Base-by-base conservation (phyloP, 35 echinoderm and acorn worm genomes). In the Nesometra sesokonis region DNA sequence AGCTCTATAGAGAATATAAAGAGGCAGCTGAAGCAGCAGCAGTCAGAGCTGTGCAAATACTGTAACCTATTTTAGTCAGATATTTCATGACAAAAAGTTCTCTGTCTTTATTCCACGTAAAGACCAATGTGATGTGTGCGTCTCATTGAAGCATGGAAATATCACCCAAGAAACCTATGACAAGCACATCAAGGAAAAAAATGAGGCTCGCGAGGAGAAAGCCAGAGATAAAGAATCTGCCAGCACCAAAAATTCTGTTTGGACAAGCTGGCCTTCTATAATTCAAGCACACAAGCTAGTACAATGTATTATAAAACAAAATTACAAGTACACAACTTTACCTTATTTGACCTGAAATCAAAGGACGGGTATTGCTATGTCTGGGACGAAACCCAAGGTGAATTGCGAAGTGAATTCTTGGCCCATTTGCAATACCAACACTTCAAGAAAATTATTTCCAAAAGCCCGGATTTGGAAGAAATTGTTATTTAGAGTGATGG, bases 231-330 rank as follows among this genome's bases (percentile, higher is more conserved):
- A 77, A 27, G 52, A 8, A 67, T n/a, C n/a, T n/a, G n/a, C n/a
- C n/a, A n/a, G n/a, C n/a, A n/a, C n/a, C n/a, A n/a, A n/a, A n/a
- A n/a, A n/a, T n/a, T n/a, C n/a, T n/a, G n/a, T n/a, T n/a, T n/a
- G n/a, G n/a, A n/a, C n/a, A n/a, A n/a, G n/a, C n/a, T n/a, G n/a
- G n/a, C n/a, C n/a, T n/a, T n/a, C n/a, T n/a, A n/a, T n/a, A n/a
- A n/a, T n/a, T n/a, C n/a, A 3, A 5, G 43, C n/a, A n/a, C n/a
- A n/a, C n/a, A n/a, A n/a, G n/a, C n/a, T n/a, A n/a, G n/a, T n/a
- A n/a, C n/a, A 29, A 87, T 88, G 87, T 88, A 88, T 36, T 88
- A 88, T 36, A 88, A 88, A 32, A 88, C 87, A 0, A 88, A 88
- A 32, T 78, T 88, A 35, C 33, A 43, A 30, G 77, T 88, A 8